A percentile compares a stretch with the other conserved stretches of the same genome.
Evolutionary conservation across 1,140 invertebrate species (phyloP).

Genomic region (Cryptotermes secundus): DNA sequence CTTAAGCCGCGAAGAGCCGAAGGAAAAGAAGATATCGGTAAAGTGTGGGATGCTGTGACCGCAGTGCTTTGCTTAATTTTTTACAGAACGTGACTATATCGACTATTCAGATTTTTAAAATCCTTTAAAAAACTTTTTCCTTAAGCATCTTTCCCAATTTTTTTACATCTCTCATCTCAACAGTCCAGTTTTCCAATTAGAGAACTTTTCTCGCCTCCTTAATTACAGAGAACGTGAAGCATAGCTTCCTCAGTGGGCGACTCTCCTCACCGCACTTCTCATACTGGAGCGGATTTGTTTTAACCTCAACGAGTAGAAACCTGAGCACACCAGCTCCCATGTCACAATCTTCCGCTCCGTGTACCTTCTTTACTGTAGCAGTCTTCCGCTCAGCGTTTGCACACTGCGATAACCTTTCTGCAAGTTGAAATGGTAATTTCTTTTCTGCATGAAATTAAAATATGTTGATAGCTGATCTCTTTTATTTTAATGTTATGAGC

Average conservation of each 20-base stretch:
- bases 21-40: no score
- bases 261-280: neutral
- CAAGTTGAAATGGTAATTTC: neutral
- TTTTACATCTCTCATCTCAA: neutral
- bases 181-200: slow-evolving; percentile 12
- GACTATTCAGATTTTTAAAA: neutral
- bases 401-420: neutral
- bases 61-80: neutral
- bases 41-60: no score
- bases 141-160: neutral
- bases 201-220: slow-evolving; percentile 4
- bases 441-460: neutral
- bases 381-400: no score
- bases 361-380: neutral
- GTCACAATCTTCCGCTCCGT: neutral
- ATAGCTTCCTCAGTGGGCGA: neutral
- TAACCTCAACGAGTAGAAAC: neutral
- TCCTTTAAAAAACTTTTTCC: slow-evolving; percentile 1
- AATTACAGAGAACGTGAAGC: neutral
- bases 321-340: no score
- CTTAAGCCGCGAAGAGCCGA: no score
- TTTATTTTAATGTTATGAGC: neutral
- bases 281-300: neutral
- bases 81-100: neutral
- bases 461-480: neutral